Conservation (phyloP, 2,113 vertebrate species). For the Hydrochoerus hydrochaeris region DNA sequence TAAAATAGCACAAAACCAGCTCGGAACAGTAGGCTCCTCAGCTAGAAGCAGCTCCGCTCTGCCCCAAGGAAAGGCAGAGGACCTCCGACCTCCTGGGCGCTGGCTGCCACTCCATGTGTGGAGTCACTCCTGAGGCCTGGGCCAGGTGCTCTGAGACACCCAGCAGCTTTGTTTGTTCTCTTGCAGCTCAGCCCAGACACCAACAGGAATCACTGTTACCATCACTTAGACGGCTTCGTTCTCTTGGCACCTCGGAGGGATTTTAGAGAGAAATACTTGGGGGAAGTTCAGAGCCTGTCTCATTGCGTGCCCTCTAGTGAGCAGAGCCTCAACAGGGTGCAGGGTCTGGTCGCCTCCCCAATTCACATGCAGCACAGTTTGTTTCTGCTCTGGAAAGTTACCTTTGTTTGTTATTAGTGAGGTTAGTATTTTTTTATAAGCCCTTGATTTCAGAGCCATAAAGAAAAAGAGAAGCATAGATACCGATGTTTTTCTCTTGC, state of each 20-base stretch:
- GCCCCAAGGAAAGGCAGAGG: background rate
- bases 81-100: background rate
- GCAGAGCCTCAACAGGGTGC: background rate
- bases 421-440: conserved; percentile 19
- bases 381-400: conserved; percentile 43
- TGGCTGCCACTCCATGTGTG: conserved; percentile 30
- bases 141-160: conserved; percentile 45
- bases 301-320: background rate
- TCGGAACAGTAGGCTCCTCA: background rate
- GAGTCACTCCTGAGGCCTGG: conserved; percentile 12
- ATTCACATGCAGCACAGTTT: background rate
- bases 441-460: conserved; percentile 4
- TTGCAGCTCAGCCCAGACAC: background rate
- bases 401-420: background rate
- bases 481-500: background rate
- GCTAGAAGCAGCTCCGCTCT: background rate
- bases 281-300: background rate
- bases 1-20: conserved; percentile 64
- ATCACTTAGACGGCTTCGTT: background rate
- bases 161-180: conserved; percentile 33
- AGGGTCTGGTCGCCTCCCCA: background rate
- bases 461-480: background rate
- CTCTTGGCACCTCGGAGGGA: background rate
- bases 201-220: background rate
- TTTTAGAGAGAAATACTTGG: conserved; percentile 27